Percentiles rank a stretch among this genome's conserved stretches.
These are phyloP conservation scores for Dinocampus coccinellae DNA, from an alignment of 2,888 invertebrate genomes.

Conservation along the genomic window DNA sequence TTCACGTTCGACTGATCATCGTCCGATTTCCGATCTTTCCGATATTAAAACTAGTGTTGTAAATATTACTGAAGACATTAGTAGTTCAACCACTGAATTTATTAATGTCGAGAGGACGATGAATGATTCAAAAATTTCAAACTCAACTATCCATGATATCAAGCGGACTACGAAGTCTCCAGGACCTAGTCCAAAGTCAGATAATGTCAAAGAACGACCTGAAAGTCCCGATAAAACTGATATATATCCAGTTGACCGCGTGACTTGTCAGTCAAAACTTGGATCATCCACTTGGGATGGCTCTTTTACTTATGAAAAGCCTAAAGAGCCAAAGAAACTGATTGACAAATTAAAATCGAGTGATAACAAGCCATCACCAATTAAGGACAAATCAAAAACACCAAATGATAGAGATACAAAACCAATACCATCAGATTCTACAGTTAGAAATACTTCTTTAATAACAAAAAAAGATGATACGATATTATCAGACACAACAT, in stretches of 20 bases:
- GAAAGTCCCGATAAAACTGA: conserved; percentile 21
- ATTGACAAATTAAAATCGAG: conserved; percentile 30
- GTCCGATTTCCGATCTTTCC: conserved; percentile 5
- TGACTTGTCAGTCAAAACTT: conserved; percentile 45
- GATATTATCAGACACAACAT: conserved; percentile 63
- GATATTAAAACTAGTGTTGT: conserved; percentile 25
- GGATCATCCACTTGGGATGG: conserved; percentile 55
- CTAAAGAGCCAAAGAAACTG: conserved; percentile 38
- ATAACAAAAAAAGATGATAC: conserved; percentile 21
- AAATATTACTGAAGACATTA: conserved; percentile 31
- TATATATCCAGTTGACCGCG: conserved; percentile 32
- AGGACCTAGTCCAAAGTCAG: conserved; percentile 26
- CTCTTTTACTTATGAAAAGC: conserved; percentile 52
- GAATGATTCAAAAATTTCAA: conserved; percentile 41
- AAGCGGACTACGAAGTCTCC: conserved; percentile 19
- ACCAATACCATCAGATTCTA: conserved; percentile 29
- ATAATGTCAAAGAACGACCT: conserved; percentile 18
- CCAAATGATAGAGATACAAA: conserved; percentile 34
- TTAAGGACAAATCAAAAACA: conserved; percentile 39
- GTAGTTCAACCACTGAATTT: conserved; percentile 39
- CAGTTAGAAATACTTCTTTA: conserved; percentile 30
- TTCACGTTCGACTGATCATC: conserved; percentile 33
- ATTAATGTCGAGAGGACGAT: conserved; percentile 42
- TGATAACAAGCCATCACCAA: conserved; percentile 39
- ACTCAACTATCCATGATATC: conserved; percentile 40